A percentile compares a stretch with the other conserved stretches of the same genome.
Evolutionary conservation across 2,888 invertebrate genomes (phyloP).

Genomic region (Oithona nana): DNA sequence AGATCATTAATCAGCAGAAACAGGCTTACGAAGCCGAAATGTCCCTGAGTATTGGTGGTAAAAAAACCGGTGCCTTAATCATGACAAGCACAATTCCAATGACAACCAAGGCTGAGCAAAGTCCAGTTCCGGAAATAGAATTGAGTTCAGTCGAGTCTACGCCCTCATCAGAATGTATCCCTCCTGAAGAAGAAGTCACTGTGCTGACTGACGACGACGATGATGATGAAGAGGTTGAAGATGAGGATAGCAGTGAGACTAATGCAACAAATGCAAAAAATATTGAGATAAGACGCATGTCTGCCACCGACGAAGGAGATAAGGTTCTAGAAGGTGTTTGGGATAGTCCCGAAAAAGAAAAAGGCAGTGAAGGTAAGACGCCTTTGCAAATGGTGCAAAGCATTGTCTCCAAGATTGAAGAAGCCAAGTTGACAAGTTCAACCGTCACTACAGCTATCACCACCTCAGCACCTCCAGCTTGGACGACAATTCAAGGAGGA

Average conservation of each 20-base stretch:
- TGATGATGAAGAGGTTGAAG: neutral
- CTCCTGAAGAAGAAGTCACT: neutral
- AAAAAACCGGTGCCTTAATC: neutral
- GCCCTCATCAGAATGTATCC: no score
- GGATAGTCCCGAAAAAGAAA: conserved; percentile 7
- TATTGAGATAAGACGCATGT: conserved; percentile 6
- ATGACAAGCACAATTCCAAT: neutral
- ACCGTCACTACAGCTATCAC: neutral
- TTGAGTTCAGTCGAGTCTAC: no score
- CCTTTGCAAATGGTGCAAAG: conserved; percentile 8
- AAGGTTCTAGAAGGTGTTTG: conserved; percentile 4
- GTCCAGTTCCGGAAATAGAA: neutral
- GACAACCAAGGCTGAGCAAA: neutral
- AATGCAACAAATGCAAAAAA: neutral
- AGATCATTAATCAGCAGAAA: conserved; percentile 4
- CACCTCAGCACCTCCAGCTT: neutral
- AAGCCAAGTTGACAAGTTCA: neutral
- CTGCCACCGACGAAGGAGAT: conserved; percentile 9
- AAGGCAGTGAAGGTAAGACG: neutral
- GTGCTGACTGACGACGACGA: neutral
- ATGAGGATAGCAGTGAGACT: neutral
- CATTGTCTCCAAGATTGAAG: conserved; percentile 5
- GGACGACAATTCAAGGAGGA: neutral
- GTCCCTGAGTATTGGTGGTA: neutral
- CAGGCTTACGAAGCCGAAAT: conserved; percentile 9